A percentile compares a stretch with the other conserved stretches of the same genome.
Conservation (phyloP, 2,113 vertebrate species). For the Catharus bicknelli region DNA sequence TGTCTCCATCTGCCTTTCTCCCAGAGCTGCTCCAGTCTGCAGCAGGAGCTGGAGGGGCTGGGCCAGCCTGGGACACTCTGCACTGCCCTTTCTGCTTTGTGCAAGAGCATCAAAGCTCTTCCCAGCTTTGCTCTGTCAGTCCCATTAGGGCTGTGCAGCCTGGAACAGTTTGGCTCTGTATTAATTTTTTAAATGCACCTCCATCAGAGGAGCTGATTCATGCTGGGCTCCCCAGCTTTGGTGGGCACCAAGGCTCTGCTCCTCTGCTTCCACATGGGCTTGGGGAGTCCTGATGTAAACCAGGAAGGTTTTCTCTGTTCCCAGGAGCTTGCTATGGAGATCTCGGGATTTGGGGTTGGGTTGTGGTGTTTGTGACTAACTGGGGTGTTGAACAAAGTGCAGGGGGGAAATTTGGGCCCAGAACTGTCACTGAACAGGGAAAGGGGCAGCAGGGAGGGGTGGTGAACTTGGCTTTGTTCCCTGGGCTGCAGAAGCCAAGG, state of each 20-base stretch:
- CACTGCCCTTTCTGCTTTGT: background rate
- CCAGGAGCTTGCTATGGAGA: background rate
- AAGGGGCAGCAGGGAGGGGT: background rate
- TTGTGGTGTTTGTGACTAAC: background rate
- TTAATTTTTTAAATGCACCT: background rate
- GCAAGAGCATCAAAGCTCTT: background rate
- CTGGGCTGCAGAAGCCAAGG: background rate
- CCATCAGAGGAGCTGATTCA: background rate
- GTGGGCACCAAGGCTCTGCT: background rate
- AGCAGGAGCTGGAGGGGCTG: background rate
- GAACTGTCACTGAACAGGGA: background rate
- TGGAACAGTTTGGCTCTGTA: background rate
- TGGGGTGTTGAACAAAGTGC: background rate
- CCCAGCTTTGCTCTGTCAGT: background rate
- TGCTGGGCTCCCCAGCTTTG: background rate
- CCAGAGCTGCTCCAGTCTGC: background rate
- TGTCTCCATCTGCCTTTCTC: too few species aligned
- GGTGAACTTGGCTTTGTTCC: background rate
- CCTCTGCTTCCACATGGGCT: fast-evolving
- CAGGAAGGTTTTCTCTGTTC: background rate
- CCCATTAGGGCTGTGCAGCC: background rate
- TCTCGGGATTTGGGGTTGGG: background rate
- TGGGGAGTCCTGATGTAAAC: background rate
- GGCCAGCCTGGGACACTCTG: background rate
- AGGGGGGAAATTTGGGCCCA: background rate